Evolutionary conservation across 2,113 vertebrate species (phyloP), one percentile per base, ranked within the genome.

Genomic region (Archocentrus centrarchus): DNA sequence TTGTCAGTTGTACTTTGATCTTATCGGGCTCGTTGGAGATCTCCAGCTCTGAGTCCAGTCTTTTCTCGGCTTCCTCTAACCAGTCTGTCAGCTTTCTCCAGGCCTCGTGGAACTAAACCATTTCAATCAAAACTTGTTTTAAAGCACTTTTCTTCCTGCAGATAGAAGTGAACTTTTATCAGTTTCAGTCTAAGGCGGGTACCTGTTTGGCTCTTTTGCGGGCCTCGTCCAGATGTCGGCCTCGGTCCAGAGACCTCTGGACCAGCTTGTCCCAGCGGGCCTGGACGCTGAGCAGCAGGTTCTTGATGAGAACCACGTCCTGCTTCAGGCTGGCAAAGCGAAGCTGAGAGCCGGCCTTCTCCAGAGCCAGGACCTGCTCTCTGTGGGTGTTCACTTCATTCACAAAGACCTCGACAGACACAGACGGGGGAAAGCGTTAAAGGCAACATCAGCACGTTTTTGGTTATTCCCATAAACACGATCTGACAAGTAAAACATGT

Each of bases 21-120:
- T 98, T 99, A 95, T 99, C 98, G 0, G 98, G 98, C 90, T 99
- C 98, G 0, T 99, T 99, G 85, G 98, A 98, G 93, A 99, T 99
- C 93, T 99, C 98, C 93, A 99, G 91, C 93, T 99, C 98, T 0
- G 98, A 97, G 91, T 99, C 98, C 94, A 99, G 95, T 77, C 97
- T 96, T 84, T 96, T 97, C 95, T 99, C 98, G 2, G 98, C 98
- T 86, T 99, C 98, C 90, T 99, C 98, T 39, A 99, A 92, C 98
- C 98, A 99, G 91, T 99, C 98, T 1, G 97, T 95, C 84, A 99
- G 92, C 87, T 99, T 99, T 94, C 98, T 98, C 98, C 98, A 99
- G 88, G 98, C 98, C 95, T 99, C 98, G 0, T 99, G 97, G 94
- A 99, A 99, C 98, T 99, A 60, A 59, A 27, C 17, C 17, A 55